Base-by-base conservation (phyloP, 2,797 vertebrate genomes). In the Anas flavirostris region DNA sequence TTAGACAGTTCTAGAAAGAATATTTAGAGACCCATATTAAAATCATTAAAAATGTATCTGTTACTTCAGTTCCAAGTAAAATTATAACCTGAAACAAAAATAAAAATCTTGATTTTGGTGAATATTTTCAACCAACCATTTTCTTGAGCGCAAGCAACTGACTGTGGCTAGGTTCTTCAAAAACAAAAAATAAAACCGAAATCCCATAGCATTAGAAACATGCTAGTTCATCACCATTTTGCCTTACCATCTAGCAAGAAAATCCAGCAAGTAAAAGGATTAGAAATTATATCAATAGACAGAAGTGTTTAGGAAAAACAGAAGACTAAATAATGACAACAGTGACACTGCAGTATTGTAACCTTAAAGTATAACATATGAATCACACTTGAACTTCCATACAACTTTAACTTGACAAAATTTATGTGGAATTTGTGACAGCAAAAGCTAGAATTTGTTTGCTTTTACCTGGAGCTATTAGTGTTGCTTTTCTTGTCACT, bases 401-500 rank as follows among this genome's bases (percentile, higher is more conserved):
- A 25, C 4, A 86, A 55, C 31, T 78, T 3, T 10, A 35, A 63
- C 33, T 52, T 77, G n/a, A 17, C 28, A 88, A 74, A 66, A 86
- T 35, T 67, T 21, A 66, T 33, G 11, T 14, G 25, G 75, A 55
- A 41, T 3, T 50, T 22, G 7, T 62, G 43, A 84, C 15, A 67
- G 5, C 26, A 76, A 53, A 77, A 35, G 25, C 9, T 48, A 7
- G 18, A 13, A 52, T 48, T 18, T 69, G 8, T 41, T 62, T 78
- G 19, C 62, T 88, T 88, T 94, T 98, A 99, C 99, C 99, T 99
- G 15, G 99, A 98, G 94, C 98, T 98, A 86, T 99, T 97, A 66
- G 96, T 98, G 73, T 97, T 98, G 94, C 98, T 99, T 69, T 98
- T 99, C 98, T 98, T 97, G 64, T 98, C 99, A 97, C 98, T 99